Evolutionary conservation across 1,140 invertebrate genomes (phyloP).

Genomic region (Brachionus calyciflorus): DNA sequence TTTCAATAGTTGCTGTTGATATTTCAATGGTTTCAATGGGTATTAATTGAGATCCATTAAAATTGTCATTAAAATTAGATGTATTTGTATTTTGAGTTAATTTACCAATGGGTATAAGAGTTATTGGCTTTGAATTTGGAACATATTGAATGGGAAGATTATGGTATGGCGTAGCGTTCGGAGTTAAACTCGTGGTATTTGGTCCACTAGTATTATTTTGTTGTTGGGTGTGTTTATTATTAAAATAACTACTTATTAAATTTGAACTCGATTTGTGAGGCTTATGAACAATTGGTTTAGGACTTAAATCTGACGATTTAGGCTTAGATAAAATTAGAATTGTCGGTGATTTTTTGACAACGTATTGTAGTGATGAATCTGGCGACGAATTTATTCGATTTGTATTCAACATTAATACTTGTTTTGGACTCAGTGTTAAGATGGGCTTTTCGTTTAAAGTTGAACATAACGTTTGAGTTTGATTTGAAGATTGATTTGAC

Average conservation of each 20-base stretch:
- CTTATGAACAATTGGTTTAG: background rate
- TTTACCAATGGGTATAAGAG: conserved; percentile 17
- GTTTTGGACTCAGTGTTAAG: background rate
- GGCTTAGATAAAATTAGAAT: conserved; percentile 13
- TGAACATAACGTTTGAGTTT: background rate
- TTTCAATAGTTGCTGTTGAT: conserved; percentile 28
- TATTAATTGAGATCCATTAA: background rate
- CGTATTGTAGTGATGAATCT: background rate
- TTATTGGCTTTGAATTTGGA: conserved; percentile 16
- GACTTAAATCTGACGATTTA: background rate
- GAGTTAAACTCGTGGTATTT: background rate
- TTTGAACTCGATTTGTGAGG: conserved; percentile 9
- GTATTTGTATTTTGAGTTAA: background rate
- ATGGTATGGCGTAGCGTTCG: background rate
- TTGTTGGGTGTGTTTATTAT: too few species aligned
- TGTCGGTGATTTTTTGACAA: conserved; percentile 12
- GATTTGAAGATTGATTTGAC: background rate
- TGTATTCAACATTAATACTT: background rate
- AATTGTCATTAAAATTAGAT: conserved; percentile 17
- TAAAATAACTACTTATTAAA: conserved; percentile 29
- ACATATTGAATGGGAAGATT: conserved; percentile 30
- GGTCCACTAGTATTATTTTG: background rate
- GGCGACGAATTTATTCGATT: background rate
- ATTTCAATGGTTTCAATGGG: conserved; percentile 30
- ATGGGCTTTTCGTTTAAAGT: background rate